Evolutionary conservation across 30 jellyfish, hydroid and myxozoan genomes (phyloP).

Genomic region (Aurelia sp.): DNA sequence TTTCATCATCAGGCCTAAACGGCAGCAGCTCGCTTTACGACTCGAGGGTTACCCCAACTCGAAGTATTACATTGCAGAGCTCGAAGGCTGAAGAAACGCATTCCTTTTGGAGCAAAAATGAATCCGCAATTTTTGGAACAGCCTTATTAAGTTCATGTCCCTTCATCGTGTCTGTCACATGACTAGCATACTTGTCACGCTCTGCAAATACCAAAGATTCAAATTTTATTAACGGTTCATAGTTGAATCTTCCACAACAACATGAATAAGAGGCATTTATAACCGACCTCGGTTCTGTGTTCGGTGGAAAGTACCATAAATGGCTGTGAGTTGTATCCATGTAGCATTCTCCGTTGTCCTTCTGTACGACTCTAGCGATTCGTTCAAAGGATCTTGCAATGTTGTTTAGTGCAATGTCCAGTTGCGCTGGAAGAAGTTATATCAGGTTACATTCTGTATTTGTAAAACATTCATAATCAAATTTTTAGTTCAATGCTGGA

Average conservation of each 20-base stretch:
- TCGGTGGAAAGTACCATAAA: constrained; percentile 52
- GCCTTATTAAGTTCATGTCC: neutral
- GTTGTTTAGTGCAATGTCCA: constrained; percentile 21
- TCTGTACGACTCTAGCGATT: constrained; percentile 36
- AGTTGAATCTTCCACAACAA: constrained; percentile 48
- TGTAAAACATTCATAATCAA: too few relatives aligned
- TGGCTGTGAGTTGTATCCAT: constrained; percentile 19
- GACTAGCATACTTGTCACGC: neutral
- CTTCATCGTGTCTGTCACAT: neutral
- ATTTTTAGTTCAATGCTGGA: neutral
- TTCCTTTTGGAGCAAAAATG: constrained; percentile 31
- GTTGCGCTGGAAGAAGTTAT: constrained; percentile 5
- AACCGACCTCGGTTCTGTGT: constrained; percentile 15
- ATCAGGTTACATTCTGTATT: too few relatives aligned
- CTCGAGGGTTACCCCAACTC: constrained; percentile 39
- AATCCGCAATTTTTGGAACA: constrained; percentile 32
- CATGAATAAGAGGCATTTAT: neutral
- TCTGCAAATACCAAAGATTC: neutral
- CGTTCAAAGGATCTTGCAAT: constrained; percentile 61
- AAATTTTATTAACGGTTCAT: neutral
- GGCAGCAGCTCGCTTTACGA: too few relatives aligned
- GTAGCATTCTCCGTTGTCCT: constrained; percentile 44
- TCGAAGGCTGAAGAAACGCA: constrained; percentile 57
- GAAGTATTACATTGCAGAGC: constrained; percentile 44
- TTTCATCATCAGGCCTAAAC: too few relatives aligned